Evolutionary conservation across 2,113 vertebrate species (phyloP), one percentile per base, ranked within the genome.

Genomic region (Corythaeola cristata): DNA sequence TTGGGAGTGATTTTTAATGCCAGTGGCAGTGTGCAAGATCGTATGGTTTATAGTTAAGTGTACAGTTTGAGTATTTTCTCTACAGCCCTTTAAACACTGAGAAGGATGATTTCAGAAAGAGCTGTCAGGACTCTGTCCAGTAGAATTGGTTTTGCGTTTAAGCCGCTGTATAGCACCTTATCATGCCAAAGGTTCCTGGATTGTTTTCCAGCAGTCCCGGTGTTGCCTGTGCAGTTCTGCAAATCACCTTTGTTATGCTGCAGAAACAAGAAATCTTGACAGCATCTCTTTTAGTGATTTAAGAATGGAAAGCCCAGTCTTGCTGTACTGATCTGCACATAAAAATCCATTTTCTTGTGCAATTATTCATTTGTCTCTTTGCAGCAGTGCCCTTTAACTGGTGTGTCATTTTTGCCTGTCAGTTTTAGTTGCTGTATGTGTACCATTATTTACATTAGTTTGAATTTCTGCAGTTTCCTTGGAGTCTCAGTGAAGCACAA

Each of bases 1-100:
- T 83, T 76, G 72, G 91, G 52, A 84, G 72, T 82, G 71, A 59
- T 49, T 78, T 94, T 89, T 83, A 41, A 77, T 93, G 91, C 78
- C 75, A 66, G 50, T 56, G 87, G 58, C 71, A 33, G 63, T 3
- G 28, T 76, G 66, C 76, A 89, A 30, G 18, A 62, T 26, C 33
- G 2, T 66, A 17, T 8, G 13, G 26, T 84, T 95, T 84, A 39
- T 24, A 71, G 55, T 53, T 56, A 44, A 87, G 39, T 30, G 59
- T 45, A 24, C 1, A 3, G 33, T 73, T 75, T 50, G 76, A 44
- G n/a, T 64, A 9, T 59, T 96, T 87, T 88, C 62, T 93, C 74
- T 92, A 39, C 69, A 85, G 69, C 63, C 50, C 18, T 59, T 59
- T 59, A n/a, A 95, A 79, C 33, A 82, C 55, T 24, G 66, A 73